Base-by-base conservation (phyloP, 2,888 invertebrate species). In the Lysandra coridon region DNA sequence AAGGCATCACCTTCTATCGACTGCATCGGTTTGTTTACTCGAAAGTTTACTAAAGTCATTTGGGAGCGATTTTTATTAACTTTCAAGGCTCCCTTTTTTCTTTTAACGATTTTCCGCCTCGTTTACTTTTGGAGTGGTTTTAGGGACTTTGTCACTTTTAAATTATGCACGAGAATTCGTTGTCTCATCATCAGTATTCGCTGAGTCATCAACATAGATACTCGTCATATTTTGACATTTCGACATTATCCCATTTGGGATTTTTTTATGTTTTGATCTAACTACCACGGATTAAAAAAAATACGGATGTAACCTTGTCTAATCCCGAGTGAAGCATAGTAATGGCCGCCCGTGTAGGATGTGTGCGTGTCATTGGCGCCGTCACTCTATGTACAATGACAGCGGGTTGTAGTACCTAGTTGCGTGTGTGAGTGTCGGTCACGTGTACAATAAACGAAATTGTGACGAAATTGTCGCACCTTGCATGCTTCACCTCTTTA, bases 11-110 rank as follows among this genome's bases (percentile, higher is more conserved):
- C 82, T 82, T 81, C 83, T 83, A 82, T 87, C 87, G 87, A 87
- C 87, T 88, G 86, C 83, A 88, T 89, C 87, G 88, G 88, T 89
- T 87, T 91, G 91, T 91, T 91, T 90, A 90, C 88, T 86, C 85
- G 83, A 84, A 91, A 91, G 88, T 91, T 91, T 87, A 85, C 86
- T 84, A 83, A 86, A 91, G 90, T 92, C 89, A 90, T 92, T 91
- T 88, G 91, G 90, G 89, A 90, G 84, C 92, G 87, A 91, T 92
- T 92, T 93, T 93, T 93, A 92, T 92, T 91, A 93, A 93, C 91
- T 92, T 90, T 88, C 85, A 88, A 88, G 87, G 87, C 90, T 84
- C 82, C 85, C 84, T 86, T 82, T 90, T 88, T 89, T 89, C 86
- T 87, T 86, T 91, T 91, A 88, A 88, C 87, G 87, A 86, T 86